Conservation (phyloP, 2,888 invertebrate species). For the Drosophila greeni region DNA sequence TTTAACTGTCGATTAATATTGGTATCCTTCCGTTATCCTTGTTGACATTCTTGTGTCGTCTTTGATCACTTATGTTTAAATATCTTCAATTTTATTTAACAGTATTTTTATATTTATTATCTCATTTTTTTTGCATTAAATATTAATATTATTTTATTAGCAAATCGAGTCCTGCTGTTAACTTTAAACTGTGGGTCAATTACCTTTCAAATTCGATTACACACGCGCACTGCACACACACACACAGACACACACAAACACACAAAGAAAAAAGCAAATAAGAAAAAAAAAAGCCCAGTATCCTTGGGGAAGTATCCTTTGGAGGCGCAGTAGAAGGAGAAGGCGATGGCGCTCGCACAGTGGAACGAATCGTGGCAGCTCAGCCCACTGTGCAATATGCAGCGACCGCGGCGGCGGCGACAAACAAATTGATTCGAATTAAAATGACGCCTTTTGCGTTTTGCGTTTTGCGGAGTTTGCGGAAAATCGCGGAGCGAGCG, state of each 20-base stretch:
- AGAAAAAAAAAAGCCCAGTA: constrained; percentile 6
- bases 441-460: constrained; percentile 58
- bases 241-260: constrained; percentile 7
- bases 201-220: neutral
- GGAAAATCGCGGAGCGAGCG: constrained; percentile 27
- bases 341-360: constrained; percentile 15
- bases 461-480: constrained; percentile 18
- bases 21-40: neutral
- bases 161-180: neutral
- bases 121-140: neutral
- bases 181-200: neutral
- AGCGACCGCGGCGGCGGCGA: constrained; percentile 68
- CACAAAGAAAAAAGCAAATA: neutral
- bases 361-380: constrained; percentile 11
- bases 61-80: neutral
- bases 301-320: constrained; percentile 17
- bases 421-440: constrained; percentile 73
- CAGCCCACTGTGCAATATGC: constrained; percentile 53
- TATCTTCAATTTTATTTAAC: neutral
- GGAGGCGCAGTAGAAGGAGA: neutral
- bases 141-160: neutral
- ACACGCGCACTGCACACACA: neutral
- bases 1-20: neutral
- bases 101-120: neutral
- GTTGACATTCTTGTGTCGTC: neutral